Evolutionary conservation across 2,888 invertebrate species (phyloP).

Genomic region (Deilephila porcellus): DNA sequence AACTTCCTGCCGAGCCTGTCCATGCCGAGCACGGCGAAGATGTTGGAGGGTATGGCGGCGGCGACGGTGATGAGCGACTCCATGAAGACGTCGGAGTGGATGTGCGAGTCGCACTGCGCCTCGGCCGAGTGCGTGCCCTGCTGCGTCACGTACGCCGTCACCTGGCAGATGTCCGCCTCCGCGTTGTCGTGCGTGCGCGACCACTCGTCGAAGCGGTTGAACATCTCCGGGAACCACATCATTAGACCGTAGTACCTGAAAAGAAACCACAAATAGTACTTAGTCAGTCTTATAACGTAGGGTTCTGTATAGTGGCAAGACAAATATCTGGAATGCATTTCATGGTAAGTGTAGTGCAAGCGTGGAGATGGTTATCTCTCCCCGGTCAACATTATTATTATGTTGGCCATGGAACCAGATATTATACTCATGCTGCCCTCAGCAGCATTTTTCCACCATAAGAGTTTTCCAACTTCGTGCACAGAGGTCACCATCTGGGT

Average conservation of each 20-base stretch:
- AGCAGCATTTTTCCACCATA: no score
- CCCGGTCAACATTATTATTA: no score
- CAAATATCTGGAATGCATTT: no score
- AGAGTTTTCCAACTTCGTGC: no score
- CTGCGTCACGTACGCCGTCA: slow-evolving; percentile 90
- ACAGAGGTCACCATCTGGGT: no score
- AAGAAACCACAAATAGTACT: no score
- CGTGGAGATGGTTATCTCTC: no score
- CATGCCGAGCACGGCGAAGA: slow-evolving; percentile 93
- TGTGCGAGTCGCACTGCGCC: slow-evolving; percentile 87
- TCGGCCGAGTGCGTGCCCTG: slow-evolving; percentile 86
- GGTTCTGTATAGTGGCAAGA: no score
- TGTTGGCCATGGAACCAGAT: no score
- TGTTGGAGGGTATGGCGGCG: slow-evolving; percentile 93
- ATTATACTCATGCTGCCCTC: no score
- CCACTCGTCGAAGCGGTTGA: slow-evolving; percentile 94
- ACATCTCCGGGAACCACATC: slow-evolving; percentile 99
- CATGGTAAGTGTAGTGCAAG: no score
- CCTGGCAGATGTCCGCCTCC: slow-evolving; percentile 89
- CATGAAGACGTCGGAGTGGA: slow-evolving; percentile 92
- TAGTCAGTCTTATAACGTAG: no score
- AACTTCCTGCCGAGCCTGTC: slow-evolving; percentile 94
- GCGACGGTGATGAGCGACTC: slow-evolving; percentile 95
- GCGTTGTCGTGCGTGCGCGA: slow-evolving; percentile 87
- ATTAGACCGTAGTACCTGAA: slow-evolving; percentile 95